Evolutionary conservation across 2,113 vertebrate species (phyloP).

Genomic region (Gymnarchus niloticus): DNA sequence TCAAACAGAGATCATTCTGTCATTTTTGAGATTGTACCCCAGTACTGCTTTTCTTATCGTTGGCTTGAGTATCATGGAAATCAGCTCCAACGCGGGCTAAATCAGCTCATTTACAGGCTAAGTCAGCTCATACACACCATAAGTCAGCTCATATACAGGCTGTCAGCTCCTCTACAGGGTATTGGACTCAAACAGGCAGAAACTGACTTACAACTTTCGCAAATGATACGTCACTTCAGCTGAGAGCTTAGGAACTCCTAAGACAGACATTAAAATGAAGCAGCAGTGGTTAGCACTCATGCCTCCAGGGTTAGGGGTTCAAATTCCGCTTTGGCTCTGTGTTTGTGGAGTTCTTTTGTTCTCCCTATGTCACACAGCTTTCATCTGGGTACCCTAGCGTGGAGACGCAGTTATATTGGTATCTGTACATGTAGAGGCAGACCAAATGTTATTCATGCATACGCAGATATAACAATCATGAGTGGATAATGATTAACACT

Average conservation of each 20-base stretch:
- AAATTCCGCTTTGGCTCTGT: neutral
- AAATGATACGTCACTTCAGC: neutral
- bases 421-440: too few species aligned
- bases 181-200: neutral
- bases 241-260: neutral
- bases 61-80: too few species aligned
- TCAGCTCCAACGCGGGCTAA: neutral
- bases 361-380: neutral
- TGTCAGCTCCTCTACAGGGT: too few species aligned
- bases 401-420: neutral
- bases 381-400: neutral
- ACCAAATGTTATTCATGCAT: too few species aligned
- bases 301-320: neutral
- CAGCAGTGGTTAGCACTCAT: neutral
- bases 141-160: too few species aligned
- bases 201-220: neutral
- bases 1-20: too few species aligned
- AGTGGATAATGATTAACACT: too few species aligned
- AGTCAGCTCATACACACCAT: too few species aligned
- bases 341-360: neutral
- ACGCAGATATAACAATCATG: too few species aligned
- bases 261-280: neutral
- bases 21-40: too few species aligned
- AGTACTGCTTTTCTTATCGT: too few species aligned
- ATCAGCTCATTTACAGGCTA: too few species aligned